Evolutionary conservation across 1,140 invertebrate genomes (phyloP), one percentile per base, ranked within the genome.

Genomic region (Saccostrea cuccullata): DNA sequence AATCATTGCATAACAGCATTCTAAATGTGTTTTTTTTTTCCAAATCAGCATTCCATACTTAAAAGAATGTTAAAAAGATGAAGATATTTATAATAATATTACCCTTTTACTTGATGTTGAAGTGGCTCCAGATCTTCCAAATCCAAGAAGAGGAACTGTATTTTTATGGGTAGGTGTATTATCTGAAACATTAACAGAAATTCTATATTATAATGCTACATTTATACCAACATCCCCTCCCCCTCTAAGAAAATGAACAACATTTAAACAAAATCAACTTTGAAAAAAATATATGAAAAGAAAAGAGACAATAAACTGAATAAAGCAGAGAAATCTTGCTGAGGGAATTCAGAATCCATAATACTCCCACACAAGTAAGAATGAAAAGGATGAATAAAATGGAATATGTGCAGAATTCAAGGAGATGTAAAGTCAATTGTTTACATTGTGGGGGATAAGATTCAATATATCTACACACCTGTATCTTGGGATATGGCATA

Each of bases 341-440:
- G 17, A 17, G 5, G 17, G n/a, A 64, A 17, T 64, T 64, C 58
- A 2, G 0, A 64, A 64, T 20, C n/a, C 13, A 64, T 20, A 64
- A 20, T 60, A 64, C n/a, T 17, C n/a, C n/a, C 17, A 64, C n/a
- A n/a, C 20, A 47, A 64, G 15, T 64, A 64, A 20, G 17, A 6
- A 64, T 17, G 17, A 64, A 64, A 20, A 64, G 47, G 58, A 64
- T 64, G 58, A 64, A 17, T 64, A 20, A n/a, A 17, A 64, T 64
- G 58, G n/a, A 20, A 64, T n/a, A 64, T 77, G 70, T 77, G 70
- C 70, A 77, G 70, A 77, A 77, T 77, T 77, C 70, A 77, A 77
- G 70, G 26, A 26, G 23, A 15, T 77, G 23, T 12, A 77, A 13
- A n/a, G 58, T 17, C n/a, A 5, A 64, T n/a, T 20, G 58, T 64